Evolutionary conservation across 37 sponge, comb jelly and placozoan genomes (phyloP), one percentile per base, ranked within the genome.

Genomic region (Ianthella basta): DNA sequence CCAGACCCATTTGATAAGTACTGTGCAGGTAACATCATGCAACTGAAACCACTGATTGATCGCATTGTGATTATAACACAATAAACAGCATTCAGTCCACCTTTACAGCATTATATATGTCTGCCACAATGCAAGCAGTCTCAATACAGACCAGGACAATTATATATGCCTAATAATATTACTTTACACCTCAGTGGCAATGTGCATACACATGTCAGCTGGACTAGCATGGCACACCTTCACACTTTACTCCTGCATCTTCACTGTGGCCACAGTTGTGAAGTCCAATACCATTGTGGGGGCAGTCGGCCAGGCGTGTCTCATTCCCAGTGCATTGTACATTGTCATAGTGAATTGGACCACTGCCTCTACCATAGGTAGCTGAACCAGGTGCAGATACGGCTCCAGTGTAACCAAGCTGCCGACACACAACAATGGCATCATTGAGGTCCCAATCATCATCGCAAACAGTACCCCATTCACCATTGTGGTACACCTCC

Each of bases 391-490:
- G 27, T 25, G 5, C 27, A 8, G 27, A 3, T 8, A 8, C 8
- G 27, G 10, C 66, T 6, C 30, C 27, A 25, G 12, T 24, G 30
- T 75, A 75, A 12, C 79, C 79, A 24, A 75, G 30, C 50, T 75
- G 79, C 8, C 39, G 79, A 75, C 79, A 75, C 25, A 75, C 50
- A 12, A 75, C 79, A 14, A 4, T 75, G 24, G 79, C 79, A 36
- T 75, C 79, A 36, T 29, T 75, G 8, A 15, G 4, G 8, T 29
- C 33, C 38, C 33, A 75, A 4, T 41, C 6, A 13, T 75, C 79
- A 75, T 75, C 79, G 12, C 79, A 75, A 27, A 75, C 79, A 25
- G 79, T 75, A 10, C 79, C 79, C 79, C 79, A 75, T 36, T 29
- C 33, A 4, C 12, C 39, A 39, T 39, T 39, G 50, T 75, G 50